Conservation (phyloP, 2,113 vertebrate species). For the Piprites chloris region DNA sequence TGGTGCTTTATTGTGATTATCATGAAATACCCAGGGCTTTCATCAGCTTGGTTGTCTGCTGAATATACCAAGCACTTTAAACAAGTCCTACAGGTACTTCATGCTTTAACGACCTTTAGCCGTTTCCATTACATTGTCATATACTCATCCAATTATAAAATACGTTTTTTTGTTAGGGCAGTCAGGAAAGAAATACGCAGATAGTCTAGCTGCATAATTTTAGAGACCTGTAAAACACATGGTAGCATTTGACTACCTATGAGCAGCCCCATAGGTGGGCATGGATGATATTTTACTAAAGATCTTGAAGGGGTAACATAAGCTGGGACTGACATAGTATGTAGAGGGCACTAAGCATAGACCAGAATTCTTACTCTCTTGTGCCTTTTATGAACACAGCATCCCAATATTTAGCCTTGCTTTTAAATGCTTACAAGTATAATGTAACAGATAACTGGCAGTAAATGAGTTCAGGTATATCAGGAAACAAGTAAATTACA, state of each 20-base stretch:
- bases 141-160: background rate
- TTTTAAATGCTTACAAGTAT: background rate
- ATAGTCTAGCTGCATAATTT: background rate
- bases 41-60: constrained; percentile 21
- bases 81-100: constrained; percentile 20
- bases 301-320: background rate
- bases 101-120: background rate
- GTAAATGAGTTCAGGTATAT: background rate
- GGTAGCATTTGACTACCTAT: background rate
- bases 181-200: background rate
- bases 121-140: background rate
- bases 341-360: background rate
- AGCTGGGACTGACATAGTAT: background rate
- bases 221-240: background rate
- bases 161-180: background rate
- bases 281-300: background rate
- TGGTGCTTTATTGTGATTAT: background rate
- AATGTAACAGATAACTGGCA: background rate
- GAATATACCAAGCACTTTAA: background rate
- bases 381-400: background rate
- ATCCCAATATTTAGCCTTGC: background rate
- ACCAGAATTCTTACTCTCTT: background rate
- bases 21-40: constrained; percentile 20
- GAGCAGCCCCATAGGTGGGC: background rate
- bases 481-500: background rate